These are phyloP conservation scores for Rhynchomys soricoides DNA, from an alignment of 2,113 vertebrate genomes.

Conservation along the genomic window DNA sequence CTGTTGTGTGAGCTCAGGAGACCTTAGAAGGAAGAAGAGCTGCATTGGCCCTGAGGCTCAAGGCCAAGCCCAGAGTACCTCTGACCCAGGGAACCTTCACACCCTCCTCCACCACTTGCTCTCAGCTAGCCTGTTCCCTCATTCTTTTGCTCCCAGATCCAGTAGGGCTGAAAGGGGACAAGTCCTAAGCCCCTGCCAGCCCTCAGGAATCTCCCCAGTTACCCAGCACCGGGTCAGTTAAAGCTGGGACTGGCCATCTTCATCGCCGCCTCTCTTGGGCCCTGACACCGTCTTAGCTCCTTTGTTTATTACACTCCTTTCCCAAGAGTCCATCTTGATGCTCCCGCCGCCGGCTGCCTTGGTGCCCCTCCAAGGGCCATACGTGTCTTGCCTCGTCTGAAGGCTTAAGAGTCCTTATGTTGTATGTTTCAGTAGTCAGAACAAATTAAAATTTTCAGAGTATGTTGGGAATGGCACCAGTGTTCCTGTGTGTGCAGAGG, in stretches of 20 bases:
- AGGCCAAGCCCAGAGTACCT: background rate
- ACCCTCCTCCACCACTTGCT: background rate
- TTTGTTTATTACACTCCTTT: background rate
- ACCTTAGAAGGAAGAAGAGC: conserved; percentile 40
- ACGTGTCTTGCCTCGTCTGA: conserved; percentile 34
- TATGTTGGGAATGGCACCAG: conserved; percentile 36
- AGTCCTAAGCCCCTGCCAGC: background rate
- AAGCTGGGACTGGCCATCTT: background rate
- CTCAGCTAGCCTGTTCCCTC: background rate
- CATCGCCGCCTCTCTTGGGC: background rate
- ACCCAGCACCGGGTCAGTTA: background rate
- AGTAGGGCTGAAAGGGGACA: background rate
- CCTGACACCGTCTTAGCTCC: background rate
- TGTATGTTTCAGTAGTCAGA: conserved; percentile 82
- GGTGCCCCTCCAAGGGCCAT: conserved; percentile 49
- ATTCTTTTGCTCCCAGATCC: background rate
- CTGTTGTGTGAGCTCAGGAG: background rate
- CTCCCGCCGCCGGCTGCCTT: conserved; percentile 5
- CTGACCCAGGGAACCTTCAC: background rate
- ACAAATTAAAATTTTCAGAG: conserved; percentile 84
- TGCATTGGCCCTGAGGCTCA: background rate
- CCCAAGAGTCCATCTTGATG: background rate
- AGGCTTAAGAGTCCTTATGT: conserved; percentile 33
- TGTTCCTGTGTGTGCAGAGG: background rate
- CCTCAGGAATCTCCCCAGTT: too few species aligned